phyloP scores from a whole-genome alignment of 2,797 vertebrate genomes.

The Lacerta bilineata region DNA sequence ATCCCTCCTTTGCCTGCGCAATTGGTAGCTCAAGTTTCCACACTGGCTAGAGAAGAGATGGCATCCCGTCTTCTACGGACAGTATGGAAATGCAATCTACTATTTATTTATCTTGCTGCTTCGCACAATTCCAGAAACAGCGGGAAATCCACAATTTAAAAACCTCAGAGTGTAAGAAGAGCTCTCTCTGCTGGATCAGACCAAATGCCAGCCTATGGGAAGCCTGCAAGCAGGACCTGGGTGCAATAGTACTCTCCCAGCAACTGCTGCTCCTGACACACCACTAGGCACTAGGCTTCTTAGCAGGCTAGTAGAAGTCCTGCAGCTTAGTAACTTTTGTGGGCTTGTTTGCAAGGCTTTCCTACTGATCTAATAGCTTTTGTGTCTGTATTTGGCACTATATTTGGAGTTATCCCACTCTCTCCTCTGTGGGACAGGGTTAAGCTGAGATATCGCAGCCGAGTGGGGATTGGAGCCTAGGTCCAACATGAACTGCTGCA shows the following conservation, averaged over 20 bases:
- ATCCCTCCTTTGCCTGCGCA: no score
- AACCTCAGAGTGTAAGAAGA: not conserved
- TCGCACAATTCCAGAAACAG: not conserved
- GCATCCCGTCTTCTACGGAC: not conserved
- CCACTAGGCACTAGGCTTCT: not conserved
- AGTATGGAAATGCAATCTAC: not conserved
- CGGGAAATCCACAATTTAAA: not conserved
- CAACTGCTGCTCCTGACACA: no score
- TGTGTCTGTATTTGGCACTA: not conserved
- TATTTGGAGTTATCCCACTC: no score
- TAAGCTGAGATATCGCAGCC: not conserved
- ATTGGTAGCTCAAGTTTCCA: not conserved
- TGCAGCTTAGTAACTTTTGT: not conserved
- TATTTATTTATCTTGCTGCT: not conserved
- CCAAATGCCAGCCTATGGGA: no score
- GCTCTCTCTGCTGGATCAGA: no score
- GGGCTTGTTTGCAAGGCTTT: not conserved
- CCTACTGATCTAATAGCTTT: not conserved
- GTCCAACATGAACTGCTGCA: not conserved
- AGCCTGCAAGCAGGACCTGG: no score
- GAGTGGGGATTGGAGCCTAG: not conserved
- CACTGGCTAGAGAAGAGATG: not conserved
- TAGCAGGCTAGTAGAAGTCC: not conserved
- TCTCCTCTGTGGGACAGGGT: not conserved
- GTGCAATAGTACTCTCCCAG: no score